A percentile compares a stretch with the other conserved stretches of the same genome.
Evolutionary conservation across 2,888 invertebrate genomes (phyloP).

Genomic region (Formica aserva): DNA sequence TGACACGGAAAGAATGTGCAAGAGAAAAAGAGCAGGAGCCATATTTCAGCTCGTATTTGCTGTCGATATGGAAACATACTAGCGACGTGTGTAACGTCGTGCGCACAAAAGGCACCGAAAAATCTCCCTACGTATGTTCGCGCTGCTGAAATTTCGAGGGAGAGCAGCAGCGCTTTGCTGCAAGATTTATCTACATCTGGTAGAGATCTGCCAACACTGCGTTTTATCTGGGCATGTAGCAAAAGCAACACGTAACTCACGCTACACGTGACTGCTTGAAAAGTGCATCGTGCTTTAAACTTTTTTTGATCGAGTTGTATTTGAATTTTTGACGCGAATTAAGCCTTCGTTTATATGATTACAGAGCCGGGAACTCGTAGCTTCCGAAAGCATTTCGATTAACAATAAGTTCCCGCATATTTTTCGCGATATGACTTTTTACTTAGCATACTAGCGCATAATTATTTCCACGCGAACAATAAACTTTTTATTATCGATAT

Average conservation of each 20-base stretch:
- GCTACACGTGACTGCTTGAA: conserved; percentile 25
- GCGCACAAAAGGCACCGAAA: conserved; percentile 48
- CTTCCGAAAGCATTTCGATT: neutral
- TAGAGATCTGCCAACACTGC: conserved; percentile 8
- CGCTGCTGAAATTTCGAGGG: conserved; percentile 38
- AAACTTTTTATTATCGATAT: conserved; percentile 18
- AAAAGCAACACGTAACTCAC: conserved; percentile 45
- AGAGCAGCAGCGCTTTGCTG: conserved; percentile 34
- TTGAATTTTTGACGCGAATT: conserved; percentile 65
- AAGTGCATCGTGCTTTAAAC: conserved; percentile 40
- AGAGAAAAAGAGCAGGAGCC: conserved; percentile 18
- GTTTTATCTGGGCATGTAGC: conserved; percentile 21
- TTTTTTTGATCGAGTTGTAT: conserved; percentile 42
- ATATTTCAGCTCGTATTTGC: conserved; percentile 52
- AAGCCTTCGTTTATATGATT: conserved; percentile 16
- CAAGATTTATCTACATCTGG: conserved; percentile 53
- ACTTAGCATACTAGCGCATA: neutral
- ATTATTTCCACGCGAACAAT: conserved; percentile 2
- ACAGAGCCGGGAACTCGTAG: neutral
- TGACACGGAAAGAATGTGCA: conserved; percentile 50
- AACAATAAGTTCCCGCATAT: neutral
- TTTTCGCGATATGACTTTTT: conserved; percentile 8
- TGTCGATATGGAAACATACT: conserved; percentile 53
- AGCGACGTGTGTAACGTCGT: conserved; percentile 33
- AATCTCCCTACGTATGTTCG: conserved; percentile 29